Base-by-base conservation (phyloP, 2,888 invertebrate genomes). In the Cloeon dipterum region DNA sequence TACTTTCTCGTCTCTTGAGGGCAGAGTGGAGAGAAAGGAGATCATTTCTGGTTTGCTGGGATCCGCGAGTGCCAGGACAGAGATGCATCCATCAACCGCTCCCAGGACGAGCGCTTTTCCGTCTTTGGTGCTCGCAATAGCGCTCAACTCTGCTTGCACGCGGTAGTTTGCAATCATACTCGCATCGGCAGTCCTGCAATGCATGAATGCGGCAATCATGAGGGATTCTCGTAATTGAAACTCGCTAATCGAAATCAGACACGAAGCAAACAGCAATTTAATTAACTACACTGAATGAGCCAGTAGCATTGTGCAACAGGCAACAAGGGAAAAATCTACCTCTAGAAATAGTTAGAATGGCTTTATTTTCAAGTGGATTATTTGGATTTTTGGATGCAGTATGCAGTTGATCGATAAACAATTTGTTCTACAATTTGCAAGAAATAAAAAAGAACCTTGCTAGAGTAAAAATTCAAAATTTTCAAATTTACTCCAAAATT, bases 81-180 rank as follows among this genome's bases (percentile, higher is more conserved):
- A 85, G 38, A 93, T 70, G 51, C 89, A 89, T 4, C 93, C 93
- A 51, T 94, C 93, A 2, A 89, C 79, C 0, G 88, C 89, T 0
- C 88, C 89, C 36, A 93, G 62, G 2, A 88, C 82, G 23, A 88
- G 65, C 16, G 77, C 75, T 44, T 68, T 71, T 0, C 88, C 88
- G 44, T 82, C 83, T 36, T 72, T 72, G 0, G 82, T 79, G 46
- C 82, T 85, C 45, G 82, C 83, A 0, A 89, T 70, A 0, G 81
- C 79, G 2, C 79, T 85, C 42, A 88, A 63, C 55, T 89, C 89
- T 0, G 89, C 86, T 45, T 85, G 83, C 1, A 88, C 75, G 20
- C 85, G 63, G 52, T 85, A 94, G 55, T 93, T 91, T 0, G 94
- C 93, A 44, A 96, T 77, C 62, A 83, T 74, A 52, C 76, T 72